A percentile compares a stretch with the other conserved stretches of the same genome.
Conservation (phyloP, 1,140 invertebrate genomes). For the Drosophila nasuta region DNA sequence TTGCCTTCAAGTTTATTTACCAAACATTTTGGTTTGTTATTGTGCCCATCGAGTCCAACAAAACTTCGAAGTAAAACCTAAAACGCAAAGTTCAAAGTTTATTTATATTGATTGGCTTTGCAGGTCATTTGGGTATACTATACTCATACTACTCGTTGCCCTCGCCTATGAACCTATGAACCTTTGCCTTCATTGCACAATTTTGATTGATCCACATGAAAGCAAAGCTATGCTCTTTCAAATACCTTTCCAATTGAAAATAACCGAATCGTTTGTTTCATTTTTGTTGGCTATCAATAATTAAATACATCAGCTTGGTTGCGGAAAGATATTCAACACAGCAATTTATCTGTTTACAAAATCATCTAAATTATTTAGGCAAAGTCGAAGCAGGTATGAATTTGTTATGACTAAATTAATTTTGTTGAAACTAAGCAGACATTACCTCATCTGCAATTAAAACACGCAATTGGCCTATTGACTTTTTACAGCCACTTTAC, state of each 20-base stretch:
- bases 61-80: conserved; percentile 25
- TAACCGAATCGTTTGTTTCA: not conserved
- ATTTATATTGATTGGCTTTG: conserved; percentile 62
- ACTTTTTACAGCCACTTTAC: not conserved
- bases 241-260: conserved; percentile 17
- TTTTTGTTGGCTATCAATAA: not conserved
- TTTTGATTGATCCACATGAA: conserved; percentile 39
- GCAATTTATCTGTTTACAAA: too few relatives aligned
- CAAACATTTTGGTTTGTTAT: conserved; percentile 44
- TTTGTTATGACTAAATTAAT: too few relatives aligned
- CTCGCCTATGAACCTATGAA: conserved; percentile 23
- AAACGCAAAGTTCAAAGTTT: conserved; percentile 64
- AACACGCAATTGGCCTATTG: not conserved
- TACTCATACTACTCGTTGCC: not conserved
- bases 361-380: too few relatives aligned
- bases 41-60: not conserved
- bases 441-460: not conserved
- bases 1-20: conserved; percentile 48
- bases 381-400: too few relatives aligned
- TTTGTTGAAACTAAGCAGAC: too few relatives aligned
- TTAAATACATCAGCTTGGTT: not conserved
- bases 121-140: conserved; percentile 61
- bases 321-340: not conserved
- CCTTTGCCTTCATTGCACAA: conserved; percentile 1
- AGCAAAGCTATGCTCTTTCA: conserved; percentile 12